These are phyloP conservation scores for Galago senegalensis DNA, from an alignment of 2,797 vertebrate genomes.

Conservation along the genomic window DNA sequence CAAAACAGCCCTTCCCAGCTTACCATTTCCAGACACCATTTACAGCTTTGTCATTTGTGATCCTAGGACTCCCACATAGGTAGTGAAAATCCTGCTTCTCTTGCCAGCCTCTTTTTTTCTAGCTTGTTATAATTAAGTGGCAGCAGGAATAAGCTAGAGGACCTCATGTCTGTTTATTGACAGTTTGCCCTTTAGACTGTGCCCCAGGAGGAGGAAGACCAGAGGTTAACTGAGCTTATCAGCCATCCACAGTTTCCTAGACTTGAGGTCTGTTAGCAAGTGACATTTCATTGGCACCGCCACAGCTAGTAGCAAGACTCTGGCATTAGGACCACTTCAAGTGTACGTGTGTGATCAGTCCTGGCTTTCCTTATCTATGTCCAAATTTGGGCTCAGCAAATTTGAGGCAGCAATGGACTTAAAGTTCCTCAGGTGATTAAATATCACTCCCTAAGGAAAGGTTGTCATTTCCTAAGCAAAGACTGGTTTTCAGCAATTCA, in stretches of 20 bases:
- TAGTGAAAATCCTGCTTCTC: background rate
- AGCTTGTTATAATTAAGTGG: background rate
- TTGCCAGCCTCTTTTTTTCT: background rate
- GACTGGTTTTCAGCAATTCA: background rate
- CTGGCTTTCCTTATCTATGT: background rate
- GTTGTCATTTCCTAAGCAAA: background rate
- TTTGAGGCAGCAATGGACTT: background rate
- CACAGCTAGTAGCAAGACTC: background rate
- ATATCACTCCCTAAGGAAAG: background rate
- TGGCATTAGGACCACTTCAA: background rate
- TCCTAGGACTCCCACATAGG: background rate
- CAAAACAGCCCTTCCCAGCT: background rate
- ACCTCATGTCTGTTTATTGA: background rate
- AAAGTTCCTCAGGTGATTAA: background rate
- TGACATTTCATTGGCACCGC: background rate
- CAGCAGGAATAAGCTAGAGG: background rate
- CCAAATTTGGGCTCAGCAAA: background rate
- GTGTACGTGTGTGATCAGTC: background rate
- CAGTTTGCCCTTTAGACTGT: background rate
- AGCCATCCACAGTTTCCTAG: background rate
- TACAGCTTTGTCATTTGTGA: background rate
- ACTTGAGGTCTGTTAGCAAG: conserved; percentile 27
- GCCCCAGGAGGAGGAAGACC: background rate
- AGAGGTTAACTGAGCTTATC: conserved; percentile 26
- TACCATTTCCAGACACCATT: background rate